A percentile compares a stretch with the other conserved stretches of the same genome.
phyloP scores from a whole-genome alignment of 2,113 vertebrate species.

The Rhea pennata region DNA sequence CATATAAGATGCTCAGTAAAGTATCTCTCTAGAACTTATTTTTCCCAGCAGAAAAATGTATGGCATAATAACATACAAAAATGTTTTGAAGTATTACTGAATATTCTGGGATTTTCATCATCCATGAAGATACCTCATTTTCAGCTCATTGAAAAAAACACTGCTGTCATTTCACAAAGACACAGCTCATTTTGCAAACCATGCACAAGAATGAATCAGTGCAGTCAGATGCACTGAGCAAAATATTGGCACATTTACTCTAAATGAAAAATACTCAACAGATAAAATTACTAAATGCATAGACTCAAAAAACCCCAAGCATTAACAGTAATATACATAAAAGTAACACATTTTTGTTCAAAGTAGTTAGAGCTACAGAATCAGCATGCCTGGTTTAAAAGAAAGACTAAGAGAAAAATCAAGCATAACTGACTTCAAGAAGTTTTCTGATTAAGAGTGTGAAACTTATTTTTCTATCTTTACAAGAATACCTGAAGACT shows the following conservation, averaged over 20 bases:
- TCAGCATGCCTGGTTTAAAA: neutral
- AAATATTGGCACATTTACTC: neutral
- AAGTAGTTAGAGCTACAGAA: neutral
- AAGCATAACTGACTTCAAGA: neutral
- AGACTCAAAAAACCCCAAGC: neutral
- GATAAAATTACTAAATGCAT: neutral
- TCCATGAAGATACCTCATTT: neutral
- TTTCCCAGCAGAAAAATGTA: neutral
- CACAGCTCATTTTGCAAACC: neutral
- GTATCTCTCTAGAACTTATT: neutral
- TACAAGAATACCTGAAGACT: neutral
- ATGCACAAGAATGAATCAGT: neutral
- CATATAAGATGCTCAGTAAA: neutral
- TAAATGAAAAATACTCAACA: neutral
- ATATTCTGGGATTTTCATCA: neutral
- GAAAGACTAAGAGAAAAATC: neutral
- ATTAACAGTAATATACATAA: neutral
- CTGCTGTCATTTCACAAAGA: neutral
- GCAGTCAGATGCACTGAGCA: neutral
- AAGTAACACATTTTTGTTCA: neutral
- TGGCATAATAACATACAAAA: neutral
- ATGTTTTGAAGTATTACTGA: neutral
- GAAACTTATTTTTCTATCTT: neutral
- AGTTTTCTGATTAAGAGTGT: rapidly evolving
- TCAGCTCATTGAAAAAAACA: neutral